These are phyloP conservation scores for fruit fly (Drosophila melanogaster) DNA, from an alignment of 1,140 invertebrate genomes.

Conservation along the genomic window DNA sequence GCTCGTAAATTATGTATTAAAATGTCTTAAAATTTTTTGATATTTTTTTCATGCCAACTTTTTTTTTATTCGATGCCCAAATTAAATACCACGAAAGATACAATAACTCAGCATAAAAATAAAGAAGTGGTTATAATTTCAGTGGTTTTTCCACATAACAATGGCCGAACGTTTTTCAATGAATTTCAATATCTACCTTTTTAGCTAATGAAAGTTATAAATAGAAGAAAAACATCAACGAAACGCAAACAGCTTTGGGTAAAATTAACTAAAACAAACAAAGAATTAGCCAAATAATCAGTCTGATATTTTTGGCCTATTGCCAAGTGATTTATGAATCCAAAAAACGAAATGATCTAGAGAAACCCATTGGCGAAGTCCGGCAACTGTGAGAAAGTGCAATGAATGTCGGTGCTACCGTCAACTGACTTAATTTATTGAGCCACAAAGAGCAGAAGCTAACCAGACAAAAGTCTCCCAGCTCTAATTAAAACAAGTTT, in stretches of 20 bases:
- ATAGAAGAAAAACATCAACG: neutral
- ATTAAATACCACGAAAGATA: slow-evolving; percentile 33
- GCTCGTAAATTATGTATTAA: no score
- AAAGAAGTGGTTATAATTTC: slow-evolving; percentile 10
- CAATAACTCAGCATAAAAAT: slow-evolving; percentile 16
- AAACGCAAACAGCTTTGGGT: slow-evolving; percentile 11
- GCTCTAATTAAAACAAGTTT: slow-evolving; percentile 55
- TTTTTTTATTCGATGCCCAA: slow-evolving; percentile 17
- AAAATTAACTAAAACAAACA: slow-evolving; percentile 23
- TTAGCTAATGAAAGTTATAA: neutral
- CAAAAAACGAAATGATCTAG: slow-evolving; percentile 23
- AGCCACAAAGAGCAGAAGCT: slow-evolving; percentile 11
- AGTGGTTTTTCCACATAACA: slow-evolving; percentile 38
- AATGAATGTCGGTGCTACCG: slow-evolving; percentile 37
- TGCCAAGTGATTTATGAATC: slow-evolving; percentile 6
- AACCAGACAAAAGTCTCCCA: slow-evolving; percentile 20
- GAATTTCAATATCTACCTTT: slow-evolving; percentile 20
- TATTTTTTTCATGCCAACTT: no score
- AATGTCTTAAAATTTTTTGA: no score
- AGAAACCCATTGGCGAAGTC: slow-evolving; percentile 4
- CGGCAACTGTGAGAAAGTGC: slow-evolving; percentile 55
- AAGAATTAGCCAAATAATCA: slow-evolving; percentile 25
- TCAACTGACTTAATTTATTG: slow-evolving; percentile 43
- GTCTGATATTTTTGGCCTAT: slow-evolving; percentile 5
- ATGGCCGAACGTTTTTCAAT: slow-evolving; percentile 22